Evolutionary conservation across 2,888 invertebrate genomes (phyloP).

Genomic region (Emmelina monodactyla): DNA sequence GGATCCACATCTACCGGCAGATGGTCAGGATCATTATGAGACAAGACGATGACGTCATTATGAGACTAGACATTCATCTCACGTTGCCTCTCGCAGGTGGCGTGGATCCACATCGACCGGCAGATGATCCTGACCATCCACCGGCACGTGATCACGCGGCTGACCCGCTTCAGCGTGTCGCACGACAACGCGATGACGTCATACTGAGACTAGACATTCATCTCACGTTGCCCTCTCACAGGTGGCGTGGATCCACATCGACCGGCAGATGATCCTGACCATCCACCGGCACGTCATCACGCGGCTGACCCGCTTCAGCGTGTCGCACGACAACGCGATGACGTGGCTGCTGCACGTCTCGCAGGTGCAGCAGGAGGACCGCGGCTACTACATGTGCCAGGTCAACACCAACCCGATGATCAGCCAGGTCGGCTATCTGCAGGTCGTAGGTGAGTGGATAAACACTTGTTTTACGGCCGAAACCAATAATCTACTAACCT

Average conservation of each 20-base stretch:
- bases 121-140: slow-evolving; percentile 94
- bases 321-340: slow-evolving; percentile 90
- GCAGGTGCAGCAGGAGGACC: slow-evolving; percentile 89
- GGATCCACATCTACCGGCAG: slow-evolving; percentile 94
- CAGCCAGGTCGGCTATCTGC: slow-evolving; percentile 91
- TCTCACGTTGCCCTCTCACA: too few species aligned
- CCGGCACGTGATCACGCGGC: slow-evolving; percentile 87
- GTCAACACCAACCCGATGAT: slow-evolving; percentile 94
- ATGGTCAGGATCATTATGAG: slow-evolving; percentile 93
- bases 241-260: slow-evolving; percentile 96
- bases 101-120: slow-evolving; percentile 94
- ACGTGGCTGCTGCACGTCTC: slow-evolving; percentile 91
- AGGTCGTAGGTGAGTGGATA: slow-evolving; percentile 92
- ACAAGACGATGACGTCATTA: slow-evolving; percentile 91
- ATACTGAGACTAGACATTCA: too few species aligned
- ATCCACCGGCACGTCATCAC: slow-evolving; percentile 93
- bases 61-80: too few species aligned
- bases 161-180: slow-evolving; percentile 90
- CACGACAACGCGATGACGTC: slow-evolving; percentile 93
- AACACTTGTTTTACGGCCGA: too few species aligned
- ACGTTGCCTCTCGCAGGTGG: too few species aligned
- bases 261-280: slow-evolving; percentile 91
- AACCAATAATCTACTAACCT: too few species aligned
- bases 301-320: slow-evolving; percentile 88
- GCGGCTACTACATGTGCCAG: slow-evolving; percentile 92